Evolutionary conservation across 1,140 invertebrate species (phyloP).

Genomic region (Drosophila equinoxialis): DNA sequence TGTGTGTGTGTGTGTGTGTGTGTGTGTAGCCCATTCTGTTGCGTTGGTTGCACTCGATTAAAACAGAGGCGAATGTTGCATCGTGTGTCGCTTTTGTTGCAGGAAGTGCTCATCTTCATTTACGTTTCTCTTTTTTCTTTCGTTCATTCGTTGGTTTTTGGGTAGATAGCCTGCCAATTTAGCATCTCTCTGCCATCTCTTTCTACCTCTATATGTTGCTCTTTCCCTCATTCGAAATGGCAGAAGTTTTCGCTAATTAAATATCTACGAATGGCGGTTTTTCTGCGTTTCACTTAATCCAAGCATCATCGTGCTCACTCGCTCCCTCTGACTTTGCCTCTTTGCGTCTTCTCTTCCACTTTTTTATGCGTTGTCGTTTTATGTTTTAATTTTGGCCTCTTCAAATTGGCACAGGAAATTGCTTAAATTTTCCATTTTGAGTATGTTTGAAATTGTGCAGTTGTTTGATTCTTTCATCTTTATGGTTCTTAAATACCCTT

Average conservation of each 20-base stretch:
- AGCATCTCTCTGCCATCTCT: slow-evolving; percentile 34
- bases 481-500: background rate
- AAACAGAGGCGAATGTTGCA: slow-evolving; percentile 15
- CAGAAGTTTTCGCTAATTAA: slow-evolving; percentile 73
- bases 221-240: slow-evolving; percentile 18
- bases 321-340: slow-evolving; percentile 4
- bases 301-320: slow-evolving; percentile 3
- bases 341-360: background rate
- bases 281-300: slow-evolving; percentile 30
- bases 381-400: slow-evolving; percentile 77
- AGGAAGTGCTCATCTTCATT: slow-evolving; percentile 81
- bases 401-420: slow-evolving; percentile 79
- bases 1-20: background rate
- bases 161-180: slow-evolving; percentile 41
- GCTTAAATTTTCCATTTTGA: slow-evolving; percentile 80
- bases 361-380: slow-evolving; percentile 34
- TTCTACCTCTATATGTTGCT: slow-evolving; percentile 20
- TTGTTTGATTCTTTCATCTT: slow-evolving; percentile 9
- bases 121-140: slow-evolving; percentile 50
- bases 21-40: background rate
- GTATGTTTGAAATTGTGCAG: slow-evolving; percentile 21
- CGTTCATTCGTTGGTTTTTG: slow-evolving; percentile 36
- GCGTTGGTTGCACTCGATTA: slow-evolving; percentile 22
- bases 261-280: slow-evolving; percentile 82
- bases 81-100: slow-evolving; percentile 72